Evolutionary conservation across 2,888 invertebrate genomes (phyloP), one percentile per base, ranked within the genome.

Genomic region (Nemapogon koenigi): DNA sequence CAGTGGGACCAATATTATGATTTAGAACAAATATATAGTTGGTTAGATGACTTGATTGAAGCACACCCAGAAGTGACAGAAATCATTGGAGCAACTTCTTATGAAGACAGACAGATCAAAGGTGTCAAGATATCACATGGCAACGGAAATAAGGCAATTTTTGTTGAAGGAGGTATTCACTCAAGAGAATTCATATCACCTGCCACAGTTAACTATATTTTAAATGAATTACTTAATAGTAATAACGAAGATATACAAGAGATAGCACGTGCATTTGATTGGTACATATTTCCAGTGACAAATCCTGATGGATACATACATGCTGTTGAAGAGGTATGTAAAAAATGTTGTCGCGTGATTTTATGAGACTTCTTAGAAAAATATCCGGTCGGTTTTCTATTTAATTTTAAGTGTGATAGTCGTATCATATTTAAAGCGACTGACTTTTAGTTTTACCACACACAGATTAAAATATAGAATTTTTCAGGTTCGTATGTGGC

Each of bases 161-260:
- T 75, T n/a, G 49, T 76, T 4, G 76, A 76, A 63, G 62, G 69
- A 43, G 83, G 83, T 16, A 88, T 89, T 43, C 89, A 90, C 58
- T 83, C 89, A 0, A 81, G 91, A 33, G 92, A 93, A 69, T 92
- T 88, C 88, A 87, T 88, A 13, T 72, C 84, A 1, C 82, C 86
- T 1, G 83, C 88, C 0, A 79, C 84, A 0, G 73, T 81, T 0
- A 82, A 84, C 16, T 88, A 78, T 43, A 73, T 88, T 3, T 57
- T 81, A 11, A 80, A 84, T 49, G 78, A 87, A 47, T 59, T 88
- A 3, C 48, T 87, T 30, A 83, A 81, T n/a, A 85, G 83, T 44
- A 49, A 61, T 1, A 59, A 83, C 42, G 46, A 56, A 0, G 70
- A 75, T 3, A 59, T 81, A 0, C 60, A 61, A 40, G 52, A 64